Percentiles rank a stretch among this genome's conserved stretches.
Evolutionary conservation across 1,140 invertebrate species (phyloP).

Genomic region (Diachasmimorpha longicaudata): DNA sequence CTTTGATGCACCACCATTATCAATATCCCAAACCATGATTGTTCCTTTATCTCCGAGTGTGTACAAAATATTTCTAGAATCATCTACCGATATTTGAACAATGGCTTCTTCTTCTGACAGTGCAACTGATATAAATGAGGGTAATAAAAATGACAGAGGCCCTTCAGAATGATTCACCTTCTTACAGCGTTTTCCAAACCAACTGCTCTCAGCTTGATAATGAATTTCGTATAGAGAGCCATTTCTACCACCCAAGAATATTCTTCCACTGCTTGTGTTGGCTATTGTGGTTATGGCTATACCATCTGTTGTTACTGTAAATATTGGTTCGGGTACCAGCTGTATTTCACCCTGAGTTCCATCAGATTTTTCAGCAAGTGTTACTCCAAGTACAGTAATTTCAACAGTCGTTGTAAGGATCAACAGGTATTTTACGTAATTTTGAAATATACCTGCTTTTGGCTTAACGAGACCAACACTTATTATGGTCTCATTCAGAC

Average conservation of each 20-base stretch:
- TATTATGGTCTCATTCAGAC: conserved; percentile 87
- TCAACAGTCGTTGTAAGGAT: conserved; percentile 92
- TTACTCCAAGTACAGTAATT: conserved; percentile 88
- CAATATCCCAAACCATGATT: conserved; percentile 90
- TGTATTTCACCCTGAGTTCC: conserved; percentile 81
- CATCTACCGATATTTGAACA: conserved; percentile 88
- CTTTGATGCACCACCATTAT: conserved; percentile 74
- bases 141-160: conserved; percentile 85
- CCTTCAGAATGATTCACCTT: conserved; percentile 95
- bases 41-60: conserved; percentile 83
- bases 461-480: conserved; percentile 86
- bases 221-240: conserved; percentile 94
- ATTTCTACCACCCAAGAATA: conserved; percentile 95
- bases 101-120: conserved; percentile 89
- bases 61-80: conserved; percentile 89
- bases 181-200: conserved; percentile 94
- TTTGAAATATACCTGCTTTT: conserved; percentile 85
- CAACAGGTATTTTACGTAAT: conserved; percentile 90
- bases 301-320: conserved; percentile 91
- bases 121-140: conserved; percentile 86
- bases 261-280: conserved; percentile 83
- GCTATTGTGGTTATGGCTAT: conserved; percentile 83
- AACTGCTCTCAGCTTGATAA: conserved; percentile 88
- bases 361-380: conserved; percentile 64
- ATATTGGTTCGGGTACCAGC: conserved; percentile 91